Conservation (phyloP, 2,113 vertebrate genomes). For the Solea senegalensis region DNA sequence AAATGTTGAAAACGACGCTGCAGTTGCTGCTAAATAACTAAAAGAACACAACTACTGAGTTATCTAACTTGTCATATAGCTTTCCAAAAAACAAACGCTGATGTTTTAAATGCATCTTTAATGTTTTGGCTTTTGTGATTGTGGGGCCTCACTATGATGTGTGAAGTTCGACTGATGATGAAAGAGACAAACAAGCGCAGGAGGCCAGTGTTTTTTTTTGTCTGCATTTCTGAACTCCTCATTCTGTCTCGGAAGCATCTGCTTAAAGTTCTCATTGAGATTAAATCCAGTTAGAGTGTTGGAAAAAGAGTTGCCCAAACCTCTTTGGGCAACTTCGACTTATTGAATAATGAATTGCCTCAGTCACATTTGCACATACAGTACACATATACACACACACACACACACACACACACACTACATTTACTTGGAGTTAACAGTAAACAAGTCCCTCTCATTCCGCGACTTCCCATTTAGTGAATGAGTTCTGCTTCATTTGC, state of each 20-base stretch:
- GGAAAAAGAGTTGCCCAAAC: constrained; percentile 25
- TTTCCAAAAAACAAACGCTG: too few species aligned
- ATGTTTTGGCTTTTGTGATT: background rate
- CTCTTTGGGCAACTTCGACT: constrained; percentile 44
- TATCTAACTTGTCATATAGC: too few species aligned
- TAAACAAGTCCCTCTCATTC: background rate
- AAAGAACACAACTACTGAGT: too few species aligned
- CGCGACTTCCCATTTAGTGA: constrained; percentile 46
- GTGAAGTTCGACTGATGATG: background rate
- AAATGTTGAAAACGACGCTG: too few species aligned
- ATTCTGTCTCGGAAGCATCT: constrained; percentile 14
- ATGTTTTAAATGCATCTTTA: background rate
- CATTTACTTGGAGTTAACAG: background rate
- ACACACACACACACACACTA: background rate
- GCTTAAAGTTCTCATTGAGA: constrained; percentile 26
- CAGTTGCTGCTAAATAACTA: too few species aligned
- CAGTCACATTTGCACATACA: constrained; percentile 44
- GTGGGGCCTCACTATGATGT: background rate
- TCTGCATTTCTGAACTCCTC: constrained; percentile 7
- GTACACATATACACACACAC: background rate
- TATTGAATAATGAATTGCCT: constrained; percentile 67
- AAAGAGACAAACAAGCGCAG: background rate
- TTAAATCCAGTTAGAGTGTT: constrained; percentile 42
- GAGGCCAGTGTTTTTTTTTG: background rate
- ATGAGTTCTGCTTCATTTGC: constrained; percentile 54